These are phyloP conservation scores for Corella eumyota DNA, from an alignment of 23 tunicate genomes.

Conservation along the genomic window DNA sequence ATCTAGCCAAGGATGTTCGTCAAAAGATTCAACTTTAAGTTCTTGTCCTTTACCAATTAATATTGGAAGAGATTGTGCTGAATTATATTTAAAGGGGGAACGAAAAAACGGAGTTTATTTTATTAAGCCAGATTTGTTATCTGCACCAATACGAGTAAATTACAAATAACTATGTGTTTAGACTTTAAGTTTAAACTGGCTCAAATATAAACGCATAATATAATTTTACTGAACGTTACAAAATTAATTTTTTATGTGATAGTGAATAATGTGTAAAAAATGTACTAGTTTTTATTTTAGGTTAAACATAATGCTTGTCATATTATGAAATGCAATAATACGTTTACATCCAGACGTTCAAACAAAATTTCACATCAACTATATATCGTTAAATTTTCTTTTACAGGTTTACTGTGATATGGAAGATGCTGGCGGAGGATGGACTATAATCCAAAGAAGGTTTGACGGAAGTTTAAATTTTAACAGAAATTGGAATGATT, in stretches of 20 bases:
- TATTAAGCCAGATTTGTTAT: slow-evolving; percentile 14
- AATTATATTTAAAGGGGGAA: slow-evolving; percentile 34
- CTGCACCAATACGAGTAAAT: slow-evolving; percentile 19
- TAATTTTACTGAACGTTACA: not conserved
- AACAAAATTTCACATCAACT: not conserved
- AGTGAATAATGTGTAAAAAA: too few relatives aligned
- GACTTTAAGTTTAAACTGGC: not conserved
- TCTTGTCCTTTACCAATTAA: slow-evolving; percentile 8
- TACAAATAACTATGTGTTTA: not conserved
- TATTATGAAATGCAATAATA: not conserved
- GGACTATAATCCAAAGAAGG: slow-evolving; percentile 48
- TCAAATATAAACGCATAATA: not conserved
- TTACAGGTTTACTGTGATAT: slow-evolving; percentile 39
- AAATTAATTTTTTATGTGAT: not conserved
- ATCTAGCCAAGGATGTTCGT: too few relatives aligned
- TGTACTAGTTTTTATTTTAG: too few relatives aligned
- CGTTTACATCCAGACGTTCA: not conserved
- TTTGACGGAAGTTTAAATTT: slow-evolving; percentile 27
- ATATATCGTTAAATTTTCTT: not conserved
- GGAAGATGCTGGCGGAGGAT: slow-evolving; percentile 48
- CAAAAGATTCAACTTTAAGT: too few relatives aligned
- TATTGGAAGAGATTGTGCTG: slow-evolving; percentile 40
- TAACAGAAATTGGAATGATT: slow-evolving; percentile 29
- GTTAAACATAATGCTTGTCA: too few relatives aligned
- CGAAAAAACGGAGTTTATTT: slow-evolving; percentile 29